A percentile compares a stretch with the other conserved stretches of the same genome.
Evolutionary conservation across 2,113 vertebrate species (phyloP).

Genomic region (Gallinago media): DNA sequence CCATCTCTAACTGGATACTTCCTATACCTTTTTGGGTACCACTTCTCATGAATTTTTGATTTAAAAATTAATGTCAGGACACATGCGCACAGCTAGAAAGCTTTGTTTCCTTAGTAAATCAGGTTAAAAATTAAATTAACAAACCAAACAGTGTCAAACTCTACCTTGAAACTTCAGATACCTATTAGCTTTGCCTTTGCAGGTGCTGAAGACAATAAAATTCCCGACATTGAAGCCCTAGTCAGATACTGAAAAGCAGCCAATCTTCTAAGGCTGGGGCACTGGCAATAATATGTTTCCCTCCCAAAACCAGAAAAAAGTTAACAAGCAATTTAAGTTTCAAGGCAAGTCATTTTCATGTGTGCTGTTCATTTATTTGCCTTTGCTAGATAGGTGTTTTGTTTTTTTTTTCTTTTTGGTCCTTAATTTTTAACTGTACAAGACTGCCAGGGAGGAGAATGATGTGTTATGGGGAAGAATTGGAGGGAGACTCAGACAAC

Average conservation of each 20-base stretch:
- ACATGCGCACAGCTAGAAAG: neutral
- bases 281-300: conserved; percentile 16
- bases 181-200: conserved; percentile 1
- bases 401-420: neutral
- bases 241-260: neutral
- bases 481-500: neutral
- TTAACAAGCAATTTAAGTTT: conserved; percentile 45
- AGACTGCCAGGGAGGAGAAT: neutral
- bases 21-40: neutral
- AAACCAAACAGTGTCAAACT: neutral
- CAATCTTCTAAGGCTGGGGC: neutral
- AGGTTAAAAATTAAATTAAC: neutral
- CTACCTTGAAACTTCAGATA: neutral
- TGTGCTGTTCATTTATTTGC: neutral
- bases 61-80: neutral
- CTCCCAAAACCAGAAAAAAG: conserved; percentile 22
- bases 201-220: conserved; percentile 29
- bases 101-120: neutral
- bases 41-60: neutral
- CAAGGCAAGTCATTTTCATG: neutral
- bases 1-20: neutral
- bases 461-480: neutral
- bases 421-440: neutral
- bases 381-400: neutral
- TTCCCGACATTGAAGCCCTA: neutral